Base-by-base conservation (phyloP, 2,797 vertebrate genomes). In the Leptodactylus fallax region DNA sequence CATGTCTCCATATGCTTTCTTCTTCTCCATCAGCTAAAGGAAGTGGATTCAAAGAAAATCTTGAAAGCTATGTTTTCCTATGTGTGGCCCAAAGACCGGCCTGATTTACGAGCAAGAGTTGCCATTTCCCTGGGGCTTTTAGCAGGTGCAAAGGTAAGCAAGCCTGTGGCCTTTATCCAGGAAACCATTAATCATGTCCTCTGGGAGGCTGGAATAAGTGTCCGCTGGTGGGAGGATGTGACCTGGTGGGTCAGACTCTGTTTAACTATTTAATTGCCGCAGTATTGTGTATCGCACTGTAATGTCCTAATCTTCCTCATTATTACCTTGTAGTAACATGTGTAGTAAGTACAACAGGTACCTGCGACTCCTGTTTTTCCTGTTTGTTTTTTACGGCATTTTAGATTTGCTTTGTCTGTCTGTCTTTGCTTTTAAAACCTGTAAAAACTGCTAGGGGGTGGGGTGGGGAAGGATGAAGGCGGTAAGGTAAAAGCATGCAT, bases 41-140 rank as follows among this genome's bases (percentile, higher is more conserved):
- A 99, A 90, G 95, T 98, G 36, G 95, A 99, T 93, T 95, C 95
- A 88, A 60, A 91, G 67, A 95, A 95, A 92, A 99, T 99, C 90
- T 92, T 99, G 80, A 94, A 94, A 91, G 97, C 97, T 0, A 99
- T 99, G 98, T 90, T 98, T 87, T 95, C 96, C 7, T 98, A 99
- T 0, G 97, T 99, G 87, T 99, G 98, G 98, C 98, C 98, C 79
- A 97, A 96, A 87, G 96, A 99, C 90, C 94, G 98, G 90, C 98
- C 98, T 11, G 98, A 99, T 93, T 95, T 99, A 14, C 94, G 97
- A 17, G 96, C 97, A 78, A 96, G 98, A 90, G 98, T 99, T 19
- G 96, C 94, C 86, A 72, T 99, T 76, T 97, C 98, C 14, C 93
- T 99, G 77, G 95, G 96, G 60, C 95, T 99, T 86, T 95, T 99